A percentile compares a stretch with the other conserved stretches of the same genome.
Conservation (phyloP, 92 coral and sea anemone genomes). For the Isaurus tuberculatus region DNA sequence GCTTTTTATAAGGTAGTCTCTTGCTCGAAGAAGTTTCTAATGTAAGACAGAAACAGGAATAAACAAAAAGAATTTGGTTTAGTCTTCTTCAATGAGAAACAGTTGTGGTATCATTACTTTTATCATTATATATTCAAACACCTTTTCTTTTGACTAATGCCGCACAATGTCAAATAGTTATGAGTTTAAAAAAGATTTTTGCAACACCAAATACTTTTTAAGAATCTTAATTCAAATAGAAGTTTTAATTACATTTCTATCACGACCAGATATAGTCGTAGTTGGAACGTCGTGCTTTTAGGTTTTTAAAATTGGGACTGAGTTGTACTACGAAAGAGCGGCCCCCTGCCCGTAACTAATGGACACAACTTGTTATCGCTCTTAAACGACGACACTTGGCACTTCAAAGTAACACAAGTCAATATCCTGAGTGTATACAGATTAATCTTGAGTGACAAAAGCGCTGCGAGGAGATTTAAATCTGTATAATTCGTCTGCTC, state of each 20-base stretch:
- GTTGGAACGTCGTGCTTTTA: too few species aligned
- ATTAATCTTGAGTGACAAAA: neutral
- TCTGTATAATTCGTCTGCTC: constrained; percentile 20
- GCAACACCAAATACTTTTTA: neutral
- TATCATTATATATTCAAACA: neutral
- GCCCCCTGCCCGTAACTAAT: neutral
- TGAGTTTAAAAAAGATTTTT: neutral
- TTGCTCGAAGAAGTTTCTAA: neutral
- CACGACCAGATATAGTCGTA: neutral
- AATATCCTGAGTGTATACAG: neutral
- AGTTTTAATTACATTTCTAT: neutral
- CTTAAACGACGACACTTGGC: neutral
- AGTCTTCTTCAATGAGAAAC: neutral
- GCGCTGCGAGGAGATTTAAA: neutral
- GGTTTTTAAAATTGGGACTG: neutral
- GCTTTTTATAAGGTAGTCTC: neutral
- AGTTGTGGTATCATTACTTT: neutral
- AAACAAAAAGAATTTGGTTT: neutral
- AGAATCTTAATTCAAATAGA: neutral
- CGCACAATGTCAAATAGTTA: neutral
- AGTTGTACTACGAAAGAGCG: neutral
- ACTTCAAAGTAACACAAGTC: neutral
- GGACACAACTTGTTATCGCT: too few species aligned
- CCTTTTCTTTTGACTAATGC: neutral
- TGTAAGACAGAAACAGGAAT: neutral